phyloP scores from a whole-genome alignment of 2,888 invertebrate species.

The Phyto melanocephala region DNA sequence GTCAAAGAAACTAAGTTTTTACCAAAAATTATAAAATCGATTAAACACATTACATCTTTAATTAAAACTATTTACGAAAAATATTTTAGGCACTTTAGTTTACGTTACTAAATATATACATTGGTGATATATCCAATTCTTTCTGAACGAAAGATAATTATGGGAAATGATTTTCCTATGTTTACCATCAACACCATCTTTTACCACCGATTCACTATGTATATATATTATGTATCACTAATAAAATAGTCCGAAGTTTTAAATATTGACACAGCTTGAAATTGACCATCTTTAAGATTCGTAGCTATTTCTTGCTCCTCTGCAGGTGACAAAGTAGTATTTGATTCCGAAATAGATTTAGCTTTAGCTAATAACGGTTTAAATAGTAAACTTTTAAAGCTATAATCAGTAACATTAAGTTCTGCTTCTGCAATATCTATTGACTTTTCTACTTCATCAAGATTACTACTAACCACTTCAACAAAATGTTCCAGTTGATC shows the following conservation, averaged over 20 bases:
- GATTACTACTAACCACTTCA: conserved; percentile 80
- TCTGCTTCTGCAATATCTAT: conserved; percentile 82
- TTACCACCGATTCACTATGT: too few species aligned
- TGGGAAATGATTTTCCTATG: too few species aligned
- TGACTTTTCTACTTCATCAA: conserved; percentile 80
- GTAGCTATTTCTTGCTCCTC: conserved; percentile 28
- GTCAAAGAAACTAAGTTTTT: too few species aligned
- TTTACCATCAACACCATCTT: too few species aligned
- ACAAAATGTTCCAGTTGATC: conserved; percentile 81
- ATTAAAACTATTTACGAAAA: too few species aligned
- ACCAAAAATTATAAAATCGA: too few species aligned
- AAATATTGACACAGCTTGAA: conserved; percentile 75
- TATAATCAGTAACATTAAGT: conserved; percentile 81
- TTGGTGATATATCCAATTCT: too few species aligned
- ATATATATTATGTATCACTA: background rate
- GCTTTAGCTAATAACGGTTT: conserved; percentile 81
- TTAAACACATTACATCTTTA: too few species aligned
- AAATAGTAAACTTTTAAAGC: conserved; percentile 81
- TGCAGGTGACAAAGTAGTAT: conserved; percentile 9
- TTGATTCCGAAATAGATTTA: conserved; percentile 61
- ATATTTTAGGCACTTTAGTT: too few species aligned
- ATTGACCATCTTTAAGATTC: conserved; percentile 73
- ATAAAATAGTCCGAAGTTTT: conserved; percentile 76
- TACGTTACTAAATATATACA: too few species aligned
- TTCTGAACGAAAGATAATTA: too few species aligned